Conservation (phyloP, 2,113 vertebrate genomes). For the Pachyramphus minor region DNA sequence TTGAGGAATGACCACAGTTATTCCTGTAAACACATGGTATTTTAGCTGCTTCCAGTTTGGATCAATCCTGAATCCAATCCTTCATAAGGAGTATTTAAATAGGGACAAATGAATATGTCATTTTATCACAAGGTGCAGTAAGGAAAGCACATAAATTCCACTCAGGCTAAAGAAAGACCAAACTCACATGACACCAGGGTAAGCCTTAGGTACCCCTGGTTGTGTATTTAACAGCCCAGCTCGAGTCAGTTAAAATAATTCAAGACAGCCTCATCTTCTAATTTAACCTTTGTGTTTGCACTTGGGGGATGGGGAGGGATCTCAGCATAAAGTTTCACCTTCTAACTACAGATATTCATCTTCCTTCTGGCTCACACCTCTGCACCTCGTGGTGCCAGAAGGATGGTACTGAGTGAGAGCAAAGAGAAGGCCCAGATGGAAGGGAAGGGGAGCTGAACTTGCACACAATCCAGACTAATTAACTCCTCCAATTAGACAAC, state of each 20-base stretch:
- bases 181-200: neutral
- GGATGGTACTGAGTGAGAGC: neutral
- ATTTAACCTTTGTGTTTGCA: conserved; percentile 24
- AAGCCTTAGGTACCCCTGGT: neutral
- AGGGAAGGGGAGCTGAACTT: neutral
- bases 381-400: neutral
- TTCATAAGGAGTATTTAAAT: neutral
- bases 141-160: neutral
- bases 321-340: conserved; percentile 7
- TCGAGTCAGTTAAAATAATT: conserved; percentile 1
- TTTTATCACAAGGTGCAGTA: neutral
- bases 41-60: neutral
- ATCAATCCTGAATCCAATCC: neutral
- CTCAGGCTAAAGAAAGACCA: neutral
- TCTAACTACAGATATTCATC: neutral
- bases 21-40: neutral
- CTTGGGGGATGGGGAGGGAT: neutral
- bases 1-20: neutral
- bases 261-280: conserved; percentile 36
- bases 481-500: neutral
- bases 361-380: neutral
- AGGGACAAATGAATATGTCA: neutral
- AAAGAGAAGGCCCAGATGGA: neutral
- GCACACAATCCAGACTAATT: neutral
- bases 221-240: neutral